Evolutionary conservation across 2,113 vertebrate species (phyloP).

Genomic region (Xyliphius kryptos): DNA sequence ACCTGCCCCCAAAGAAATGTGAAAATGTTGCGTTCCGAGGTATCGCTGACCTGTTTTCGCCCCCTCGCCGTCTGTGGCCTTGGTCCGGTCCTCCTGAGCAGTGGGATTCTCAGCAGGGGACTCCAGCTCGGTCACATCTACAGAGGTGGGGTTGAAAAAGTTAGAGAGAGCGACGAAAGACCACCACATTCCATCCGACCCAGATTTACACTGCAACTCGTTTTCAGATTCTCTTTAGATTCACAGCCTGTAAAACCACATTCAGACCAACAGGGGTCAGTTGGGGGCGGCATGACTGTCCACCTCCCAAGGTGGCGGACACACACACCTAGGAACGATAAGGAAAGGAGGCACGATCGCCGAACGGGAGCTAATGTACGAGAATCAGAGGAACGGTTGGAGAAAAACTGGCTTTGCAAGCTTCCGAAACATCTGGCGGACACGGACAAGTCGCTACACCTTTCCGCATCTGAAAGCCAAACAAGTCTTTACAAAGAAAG

Average conservation of each 20-base stretch:
- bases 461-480: conserved; percentile 1
- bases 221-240: background rate
- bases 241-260: conserved; percentile 18
- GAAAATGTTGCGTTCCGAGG: background rate
- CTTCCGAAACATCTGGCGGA: background rate
- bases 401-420: background rate
- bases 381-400: background rate
- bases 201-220: too few relatives aligned
- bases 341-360: too few relatives aligned
- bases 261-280: conserved; percentile 47
- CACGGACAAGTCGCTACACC: too few relatives aligned
- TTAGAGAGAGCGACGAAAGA: conserved; percentile 25
- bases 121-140: conserved; percentile 79
- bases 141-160: conserved; percentile 51
- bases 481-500: conserved; percentile 19
- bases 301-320: too few relatives aligned
- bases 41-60: conserved; percentile 67
- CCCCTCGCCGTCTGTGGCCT: conserved; percentile 71
- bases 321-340: too few relatives aligned
- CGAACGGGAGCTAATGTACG: too few relatives aligned
- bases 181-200: background rate
- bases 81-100: conserved; percentile 79
- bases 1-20: too few relatives aligned
- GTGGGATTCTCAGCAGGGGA: conserved; percentile 68
- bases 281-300: background rate